Conservation (phyloP, 1,140 invertebrate species). For the Zaprionus capensis region DNA sequence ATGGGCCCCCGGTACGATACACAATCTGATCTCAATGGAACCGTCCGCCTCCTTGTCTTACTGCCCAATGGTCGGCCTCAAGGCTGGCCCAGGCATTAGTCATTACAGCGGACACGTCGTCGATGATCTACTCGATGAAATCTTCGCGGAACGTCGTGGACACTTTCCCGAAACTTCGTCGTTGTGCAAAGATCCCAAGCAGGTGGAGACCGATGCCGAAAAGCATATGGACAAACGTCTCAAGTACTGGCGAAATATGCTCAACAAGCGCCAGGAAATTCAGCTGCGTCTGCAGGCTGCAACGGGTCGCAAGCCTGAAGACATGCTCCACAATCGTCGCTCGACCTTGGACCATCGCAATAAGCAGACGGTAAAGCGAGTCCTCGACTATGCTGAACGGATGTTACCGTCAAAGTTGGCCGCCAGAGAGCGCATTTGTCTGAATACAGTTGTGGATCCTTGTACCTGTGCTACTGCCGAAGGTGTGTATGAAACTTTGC, state of each 20-base stretch:
- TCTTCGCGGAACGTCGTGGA: slow-evolving; percentile 54
- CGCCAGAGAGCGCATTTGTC: background rate
- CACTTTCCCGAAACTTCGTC: slow-evolving; percentile 51
- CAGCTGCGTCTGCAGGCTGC: slow-evolving; percentile 48
- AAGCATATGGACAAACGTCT: slow-evolving; percentile 58
- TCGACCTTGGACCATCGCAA: slow-evolving; percentile 63
- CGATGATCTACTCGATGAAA: slow-evolving; percentile 55
- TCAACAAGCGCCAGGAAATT: slow-evolving; percentile 52
- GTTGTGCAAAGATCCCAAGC: slow-evolving; percentile 12
- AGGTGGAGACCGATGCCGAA: slow-evolving; percentile 3
- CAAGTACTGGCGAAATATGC: slow-evolving; percentile 64
- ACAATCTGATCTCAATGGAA: slow-evolving; percentile 18
- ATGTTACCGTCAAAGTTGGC: background rate
- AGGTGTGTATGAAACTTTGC: slow-evolving; percentile 46
- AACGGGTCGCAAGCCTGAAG: slow-evolving; percentile 53
- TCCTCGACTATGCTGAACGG: slow-evolving; percentile 69
- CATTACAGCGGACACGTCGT: slow-evolving; percentile 49
- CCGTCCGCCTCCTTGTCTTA: background rate
- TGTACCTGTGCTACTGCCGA: slow-evolving; percentile 30
- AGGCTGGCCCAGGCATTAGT: background rate
- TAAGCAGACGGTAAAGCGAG: slow-evolving; percentile 57
- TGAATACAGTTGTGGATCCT: slow-evolving; percentile 15
- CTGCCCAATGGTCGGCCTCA: background rate
- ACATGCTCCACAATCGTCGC: slow-evolving; percentile 68
- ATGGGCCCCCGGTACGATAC: slow-evolving; percentile 13